These are phyloP conservation scores for Lamellibrachia satsuma DNA, from an alignment of 2,888 invertebrate species.

Conservation along the genomic window DNA sequence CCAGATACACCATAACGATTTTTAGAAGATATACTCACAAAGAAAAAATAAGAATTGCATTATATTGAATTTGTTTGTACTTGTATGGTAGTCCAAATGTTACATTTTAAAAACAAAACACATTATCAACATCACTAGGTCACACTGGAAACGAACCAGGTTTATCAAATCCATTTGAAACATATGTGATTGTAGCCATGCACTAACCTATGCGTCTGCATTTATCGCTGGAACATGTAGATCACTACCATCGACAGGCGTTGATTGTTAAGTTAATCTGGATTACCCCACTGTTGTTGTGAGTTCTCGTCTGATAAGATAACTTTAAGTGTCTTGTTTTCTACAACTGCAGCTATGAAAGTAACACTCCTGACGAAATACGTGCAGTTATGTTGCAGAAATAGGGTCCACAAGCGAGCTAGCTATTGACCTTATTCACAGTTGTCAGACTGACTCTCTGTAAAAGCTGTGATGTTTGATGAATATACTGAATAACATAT, in stretches of 20 bases:
- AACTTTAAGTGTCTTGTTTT: neutral
- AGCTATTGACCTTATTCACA: too few species aligned
- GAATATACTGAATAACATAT: too few species aligned
- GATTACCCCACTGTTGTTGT: neutral
- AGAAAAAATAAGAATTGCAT: neutral
- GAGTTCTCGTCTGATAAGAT: neutral
- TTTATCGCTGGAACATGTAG: neutral
- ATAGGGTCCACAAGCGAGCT: too few species aligned
- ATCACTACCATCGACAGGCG: neutral
- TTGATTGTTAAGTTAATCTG: neutral
- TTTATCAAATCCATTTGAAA: too few species aligned
- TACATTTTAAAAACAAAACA: neutral
- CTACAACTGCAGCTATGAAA: neutral
- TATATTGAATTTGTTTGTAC: neutral
- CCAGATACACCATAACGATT: neutral
- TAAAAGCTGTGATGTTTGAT: too few species aligned
- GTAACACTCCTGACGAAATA: neutral
- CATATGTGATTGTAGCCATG: neutral
- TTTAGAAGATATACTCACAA: neutral
- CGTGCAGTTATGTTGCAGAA: too few species aligned
- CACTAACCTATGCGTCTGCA: neutral
- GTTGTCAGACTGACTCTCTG: too few species aligned
- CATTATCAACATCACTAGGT: too few species aligned
- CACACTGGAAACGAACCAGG: too few species aligned
- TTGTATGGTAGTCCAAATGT: neutral